Evolutionary conservation across 2,113 vertebrate genomes (phyloP), one percentile per base, ranked within the genome.

Genomic region (Mirounga angustirostris): DNA sequence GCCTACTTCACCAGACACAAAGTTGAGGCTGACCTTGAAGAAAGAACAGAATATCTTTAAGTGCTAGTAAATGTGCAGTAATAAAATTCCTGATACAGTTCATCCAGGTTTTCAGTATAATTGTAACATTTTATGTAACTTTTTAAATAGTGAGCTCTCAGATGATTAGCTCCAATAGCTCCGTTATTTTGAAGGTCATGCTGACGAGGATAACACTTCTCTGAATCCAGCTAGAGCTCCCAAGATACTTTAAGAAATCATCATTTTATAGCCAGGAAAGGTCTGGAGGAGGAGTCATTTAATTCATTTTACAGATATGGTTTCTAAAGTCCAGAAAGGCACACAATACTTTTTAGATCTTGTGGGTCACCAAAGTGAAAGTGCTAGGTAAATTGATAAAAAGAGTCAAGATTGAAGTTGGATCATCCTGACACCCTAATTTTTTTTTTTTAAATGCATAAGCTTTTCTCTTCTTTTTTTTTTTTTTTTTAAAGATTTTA

Each of bases 61-160:
- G 15, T 59, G 33, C 36, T 87, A 74, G 40, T 71, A 76, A 18
- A 86, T 71, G 9, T 40, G 26, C 14, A 69, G 36, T 76, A 86
- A 95, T 85, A 56, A 76, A 46, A 63, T 81, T 92, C 46, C 56
- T 50, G 19, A 15, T 61, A 40, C 4, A 54, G 56, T 61, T 97
- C n/a, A 7, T 28, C 5, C n/a, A 33, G 22, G 14, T 93, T 93
- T 61, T 36, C 61, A 92, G 54, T 79, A 30, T 84, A 88, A 96
- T n/a, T 97, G 24, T 43, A 92, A 40, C 82, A 92, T 76, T n/a
- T 73, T 89, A 33, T 43, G 22, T 90, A 28, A 59, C 59, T 50
- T 84, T 85, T 94, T 56, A 71, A 79, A 24, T 46, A 76, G 22
- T 87, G 15, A 86, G 56, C 22, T 87, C 61, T 91, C 52, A 40